These are phyloP conservation scores for Poecilus cupreus DNA, from an alignment of 2,888 invertebrate genomes.

Conservation along the genomic window DNA sequence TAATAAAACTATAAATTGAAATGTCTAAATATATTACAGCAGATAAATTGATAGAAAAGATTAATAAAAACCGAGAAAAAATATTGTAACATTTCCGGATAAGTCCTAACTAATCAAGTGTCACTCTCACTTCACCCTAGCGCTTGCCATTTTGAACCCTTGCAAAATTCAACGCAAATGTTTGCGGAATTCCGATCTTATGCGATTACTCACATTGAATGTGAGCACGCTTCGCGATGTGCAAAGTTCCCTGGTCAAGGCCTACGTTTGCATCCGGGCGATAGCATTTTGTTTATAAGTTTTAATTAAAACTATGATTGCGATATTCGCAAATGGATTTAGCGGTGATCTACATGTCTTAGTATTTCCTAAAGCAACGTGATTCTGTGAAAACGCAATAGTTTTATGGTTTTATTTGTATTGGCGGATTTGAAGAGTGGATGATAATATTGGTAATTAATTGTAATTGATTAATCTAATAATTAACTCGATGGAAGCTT, in stretches of 20 bases:
- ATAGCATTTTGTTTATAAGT: not conserved
- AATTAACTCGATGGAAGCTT: not conserved
- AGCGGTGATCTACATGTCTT: not conserved
- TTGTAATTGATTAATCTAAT: not conserved
- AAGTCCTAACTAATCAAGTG: no score
- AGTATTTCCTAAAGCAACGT: not conserved
- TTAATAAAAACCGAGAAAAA: no score
- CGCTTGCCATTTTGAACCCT: no score
- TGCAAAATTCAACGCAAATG: no score
- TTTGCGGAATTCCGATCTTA: no score
- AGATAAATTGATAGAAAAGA: no score
- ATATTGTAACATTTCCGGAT: no score
- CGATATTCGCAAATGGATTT: not conserved
- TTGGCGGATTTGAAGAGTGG: not conserved
- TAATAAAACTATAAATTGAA: no score
- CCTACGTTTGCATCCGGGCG: not conserved
- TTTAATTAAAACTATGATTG: constrained; percentile 3
- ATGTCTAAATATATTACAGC: no score
- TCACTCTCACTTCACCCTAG: no score
- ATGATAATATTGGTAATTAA: not conserved
- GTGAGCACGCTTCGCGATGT: not conserved
- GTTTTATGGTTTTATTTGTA: not conserved
- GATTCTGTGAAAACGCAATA: constrained; percentile 14
- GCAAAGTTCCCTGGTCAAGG: not conserved
- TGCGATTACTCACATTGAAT: no score